These are phyloP conservation scores for Belgica antarctica DNA, from an alignment of 2,888 invertebrate genomes.

Conservation along the genomic window DNA sequence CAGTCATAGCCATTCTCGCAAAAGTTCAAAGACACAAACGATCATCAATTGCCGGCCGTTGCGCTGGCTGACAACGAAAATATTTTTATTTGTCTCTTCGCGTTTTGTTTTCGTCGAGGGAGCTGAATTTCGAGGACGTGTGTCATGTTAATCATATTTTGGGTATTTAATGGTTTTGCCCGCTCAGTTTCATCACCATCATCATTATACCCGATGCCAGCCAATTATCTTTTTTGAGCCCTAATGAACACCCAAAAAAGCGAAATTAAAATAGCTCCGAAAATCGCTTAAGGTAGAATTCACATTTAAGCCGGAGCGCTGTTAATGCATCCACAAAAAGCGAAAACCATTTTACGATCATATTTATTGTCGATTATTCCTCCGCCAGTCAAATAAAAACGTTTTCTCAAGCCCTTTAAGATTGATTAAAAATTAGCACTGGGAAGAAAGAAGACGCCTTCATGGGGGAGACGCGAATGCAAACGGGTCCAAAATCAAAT, in stretches of 20 bases:
- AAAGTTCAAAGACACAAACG: constrained; percentile 24
- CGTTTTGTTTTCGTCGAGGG: neutral
- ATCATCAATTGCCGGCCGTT: neutral
- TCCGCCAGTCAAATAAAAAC: too few relatives aligned
- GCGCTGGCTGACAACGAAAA: neutral
- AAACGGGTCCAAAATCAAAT: too few relatives aligned
- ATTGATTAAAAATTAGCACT: neutral
- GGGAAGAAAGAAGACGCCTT: neutral
- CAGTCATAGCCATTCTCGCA: neutral
- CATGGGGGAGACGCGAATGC: neutral
- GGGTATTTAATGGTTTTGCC: neutral
- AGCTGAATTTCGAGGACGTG: neutral
- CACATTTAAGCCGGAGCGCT: neutral
- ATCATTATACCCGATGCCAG: neutral
- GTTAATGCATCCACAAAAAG: neutral
- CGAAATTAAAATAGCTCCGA: neutral
- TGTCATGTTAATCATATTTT: constrained; percentile 15
- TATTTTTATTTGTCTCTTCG: neutral
- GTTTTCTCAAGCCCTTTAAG: too few relatives aligned
- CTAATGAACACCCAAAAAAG: constrained; percentile 18
- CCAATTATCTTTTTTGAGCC: constrained; percentile 18
- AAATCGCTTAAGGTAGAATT: neutral
- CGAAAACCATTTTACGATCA: neutral
- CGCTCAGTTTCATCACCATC: constrained; percentile 23
- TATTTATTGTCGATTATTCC: neutral